A percentile compares a stretch with the other conserved stretches of the same genome.
phyloP scores from a whole-genome alignment of 1,140 invertebrate species.

The Caenorhabditis inopinata region DNA sequence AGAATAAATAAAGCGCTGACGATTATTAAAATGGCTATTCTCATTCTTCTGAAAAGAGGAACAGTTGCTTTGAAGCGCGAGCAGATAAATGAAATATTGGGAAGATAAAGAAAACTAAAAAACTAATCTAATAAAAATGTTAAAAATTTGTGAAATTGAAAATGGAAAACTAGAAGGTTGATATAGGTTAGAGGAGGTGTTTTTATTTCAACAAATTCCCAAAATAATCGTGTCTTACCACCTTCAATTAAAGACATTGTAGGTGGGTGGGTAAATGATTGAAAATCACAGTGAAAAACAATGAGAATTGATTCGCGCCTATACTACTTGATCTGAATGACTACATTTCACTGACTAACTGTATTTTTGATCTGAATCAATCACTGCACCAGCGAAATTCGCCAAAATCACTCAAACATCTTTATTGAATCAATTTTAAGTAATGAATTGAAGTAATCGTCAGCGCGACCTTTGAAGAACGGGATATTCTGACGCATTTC shows the following conservation, averaged over 20 bases:
- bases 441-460: background rate
- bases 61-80: no score
- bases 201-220: no score
- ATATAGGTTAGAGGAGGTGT: no score
- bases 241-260: no score
- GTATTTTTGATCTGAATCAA: constrained; percentile 26
- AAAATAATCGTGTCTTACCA: no score
- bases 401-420: background rate
- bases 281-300: background rate
- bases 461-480: background rate
- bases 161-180: no score
- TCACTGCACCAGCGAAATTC: background rate
- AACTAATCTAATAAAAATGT: no score
- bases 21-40: background rate
- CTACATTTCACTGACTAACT: background rate
- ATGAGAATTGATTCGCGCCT: background rate
- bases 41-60: background rate
- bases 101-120: no score
- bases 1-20: background rate
- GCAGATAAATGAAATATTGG: no score
- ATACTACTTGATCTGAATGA: constrained; percentile 20
- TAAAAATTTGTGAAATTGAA: no score
- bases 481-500: no score
- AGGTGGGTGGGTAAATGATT: background rate
- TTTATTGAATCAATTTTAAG: background rate